Conservation (phyloP, 2,888 invertebrate species). For the Laothoe populi region DNA sequence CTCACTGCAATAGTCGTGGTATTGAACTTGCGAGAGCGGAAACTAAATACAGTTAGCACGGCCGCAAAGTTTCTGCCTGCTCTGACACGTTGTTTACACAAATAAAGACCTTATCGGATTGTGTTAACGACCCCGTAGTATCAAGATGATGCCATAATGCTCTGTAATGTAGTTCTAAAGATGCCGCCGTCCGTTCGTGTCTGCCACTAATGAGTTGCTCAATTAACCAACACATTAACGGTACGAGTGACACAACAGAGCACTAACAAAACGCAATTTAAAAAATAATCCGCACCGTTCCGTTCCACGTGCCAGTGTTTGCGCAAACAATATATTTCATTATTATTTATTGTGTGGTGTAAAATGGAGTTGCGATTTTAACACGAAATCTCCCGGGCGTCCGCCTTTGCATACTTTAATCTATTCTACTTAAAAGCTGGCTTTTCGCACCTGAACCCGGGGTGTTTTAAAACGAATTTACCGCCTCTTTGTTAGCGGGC, state of each 20-base stretch:
- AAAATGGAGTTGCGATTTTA: conserved; percentile 48
- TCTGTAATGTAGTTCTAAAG: conserved; percentile 44
- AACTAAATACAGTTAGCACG: conserved; percentile 65
- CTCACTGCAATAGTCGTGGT: conserved; percentile 59
- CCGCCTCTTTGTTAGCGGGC: conserved; percentile 65
- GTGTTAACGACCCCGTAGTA: conserved; percentile 33
- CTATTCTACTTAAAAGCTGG: conserved; percentile 73
- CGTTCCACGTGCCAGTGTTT: conserved; percentile 25
- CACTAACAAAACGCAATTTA: conserved; percentile 34
- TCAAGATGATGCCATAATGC: conserved; percentile 26
- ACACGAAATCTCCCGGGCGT: conserved; percentile 43
- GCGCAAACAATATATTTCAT: conserved; percentile 40
- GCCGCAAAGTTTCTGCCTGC: conserved; percentile 45
- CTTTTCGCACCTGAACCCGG: conserved; percentile 75
- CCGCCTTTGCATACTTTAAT: conserved; percentile 63
- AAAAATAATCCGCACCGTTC: conserved; percentile 24
- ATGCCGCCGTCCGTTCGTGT: conserved; percentile 56
- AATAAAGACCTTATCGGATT: conserved; percentile 43
- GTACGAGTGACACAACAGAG: conserved; percentile 22
- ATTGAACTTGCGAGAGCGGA: conserved; percentile 70
- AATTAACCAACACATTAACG: conserved; percentile 56
- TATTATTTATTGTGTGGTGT: conserved; percentile 44
- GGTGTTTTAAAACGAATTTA: conserved; percentile 77
- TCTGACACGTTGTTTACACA: conserved; percentile 28
- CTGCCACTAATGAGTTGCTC: conserved; percentile 68